Conservation (phyloP, 2,113 vertebrate species). For the Corythaeola cristata region DNA sequence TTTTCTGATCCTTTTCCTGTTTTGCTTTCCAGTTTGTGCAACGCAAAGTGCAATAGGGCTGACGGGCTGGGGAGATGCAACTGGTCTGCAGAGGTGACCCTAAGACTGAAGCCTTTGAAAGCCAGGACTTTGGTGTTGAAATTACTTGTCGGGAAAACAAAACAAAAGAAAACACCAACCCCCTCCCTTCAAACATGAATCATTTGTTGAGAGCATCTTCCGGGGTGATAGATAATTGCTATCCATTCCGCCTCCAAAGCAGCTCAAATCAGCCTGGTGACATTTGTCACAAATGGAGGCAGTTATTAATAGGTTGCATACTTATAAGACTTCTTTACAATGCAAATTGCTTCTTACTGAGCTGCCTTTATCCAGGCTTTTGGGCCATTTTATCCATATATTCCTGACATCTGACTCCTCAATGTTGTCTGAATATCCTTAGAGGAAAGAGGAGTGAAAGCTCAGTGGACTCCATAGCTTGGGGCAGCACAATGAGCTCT, state of each 20-base stretch:
- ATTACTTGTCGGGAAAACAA: background rate
- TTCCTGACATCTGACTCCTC: background rate
- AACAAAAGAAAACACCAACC: background rate
- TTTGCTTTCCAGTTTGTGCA: background rate
- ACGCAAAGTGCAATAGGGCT: background rate
- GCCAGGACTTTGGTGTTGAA: background rate
- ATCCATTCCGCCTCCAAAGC: background rate
- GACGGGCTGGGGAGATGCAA: background rate
- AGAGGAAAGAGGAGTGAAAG: background rate
- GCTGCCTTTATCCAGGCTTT: background rate
- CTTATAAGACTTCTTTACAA: conserved; percentile 46
- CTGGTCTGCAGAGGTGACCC: background rate
- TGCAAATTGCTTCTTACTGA: conserved; percentile 43
- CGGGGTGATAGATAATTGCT: background rate
- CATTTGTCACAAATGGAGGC: conserved; percentile 40
- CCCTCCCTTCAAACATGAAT: background rate
- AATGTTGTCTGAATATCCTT: background rate
- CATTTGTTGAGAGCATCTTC: conserved; percentile 2
- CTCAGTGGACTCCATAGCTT: background rate
- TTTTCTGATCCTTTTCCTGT: background rate
- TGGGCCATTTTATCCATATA: background rate
- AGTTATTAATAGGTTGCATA: conserved; percentile 53
- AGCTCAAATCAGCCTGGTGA: conserved; percentile 54
- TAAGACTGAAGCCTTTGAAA: background rate
- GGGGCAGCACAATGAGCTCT: background rate